These are phyloP conservation scores for Gephyroberyx darwinii DNA, from an alignment of 2,797 vertebrate genomes.

Conservation along the genomic window DNA sequence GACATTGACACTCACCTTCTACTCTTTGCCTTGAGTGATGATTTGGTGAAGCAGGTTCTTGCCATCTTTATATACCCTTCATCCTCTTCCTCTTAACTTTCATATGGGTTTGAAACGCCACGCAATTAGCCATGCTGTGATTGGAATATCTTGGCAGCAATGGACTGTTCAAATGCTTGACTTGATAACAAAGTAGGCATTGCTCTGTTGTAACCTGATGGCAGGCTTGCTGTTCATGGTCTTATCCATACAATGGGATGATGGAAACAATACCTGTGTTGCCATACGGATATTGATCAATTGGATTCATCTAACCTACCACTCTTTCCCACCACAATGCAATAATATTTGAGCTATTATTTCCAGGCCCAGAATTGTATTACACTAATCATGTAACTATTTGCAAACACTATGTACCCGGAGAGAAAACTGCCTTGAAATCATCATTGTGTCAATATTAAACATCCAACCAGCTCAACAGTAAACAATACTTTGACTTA, in stretches of 20 bases:
- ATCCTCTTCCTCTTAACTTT: conserved; percentile 1
- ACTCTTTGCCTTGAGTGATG: neutral
- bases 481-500: no score
- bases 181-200: conserved; percentile 54
- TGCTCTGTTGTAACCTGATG: conserved; percentile 46
- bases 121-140: conserved; percentile 5
- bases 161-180: conserved; percentile 57
- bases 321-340: neutral
- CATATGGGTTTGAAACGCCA: neutral
- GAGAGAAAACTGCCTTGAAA: neutral
- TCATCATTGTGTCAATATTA: neutral
- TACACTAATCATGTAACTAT: neutral
- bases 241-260: conserved; percentile 13
- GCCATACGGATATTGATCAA: conserved; percentile 36
- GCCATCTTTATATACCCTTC: conserved; percentile 50
- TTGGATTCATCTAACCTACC: neutral
- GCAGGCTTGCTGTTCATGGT: conserved; percentile 1
- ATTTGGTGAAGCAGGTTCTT: neutral
- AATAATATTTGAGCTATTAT: conserved; percentile 1
- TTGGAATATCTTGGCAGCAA: conserved; percentile 22
- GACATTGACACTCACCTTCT: conserved; percentile 9
- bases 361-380: neutral
- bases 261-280: conserved; percentile 14
- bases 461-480: no score
- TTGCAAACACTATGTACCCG: conserved; percentile 8